These are phyloP conservation scores for Drosophila pseudoananassae DNA, from an alignment of 1,140 invertebrate genomes.

Conservation along the genomic window DNA sequence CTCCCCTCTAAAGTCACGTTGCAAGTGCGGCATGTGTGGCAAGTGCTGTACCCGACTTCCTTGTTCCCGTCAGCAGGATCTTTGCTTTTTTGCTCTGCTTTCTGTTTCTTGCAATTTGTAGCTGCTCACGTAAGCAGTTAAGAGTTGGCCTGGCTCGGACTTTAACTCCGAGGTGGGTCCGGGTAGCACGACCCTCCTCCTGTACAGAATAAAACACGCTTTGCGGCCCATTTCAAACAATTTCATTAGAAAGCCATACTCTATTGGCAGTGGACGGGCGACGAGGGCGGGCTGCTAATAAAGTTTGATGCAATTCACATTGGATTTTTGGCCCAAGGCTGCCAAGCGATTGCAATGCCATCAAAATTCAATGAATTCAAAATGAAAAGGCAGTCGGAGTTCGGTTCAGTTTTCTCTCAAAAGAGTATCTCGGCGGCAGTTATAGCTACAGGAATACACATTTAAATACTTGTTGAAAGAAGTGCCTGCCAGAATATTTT, in stretches of 20 bases:
- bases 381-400: slow-evolving; percentile 51
- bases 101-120: slow-evolving; percentile 55
- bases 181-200: slow-evolving; percentile 4
- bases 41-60: slow-evolving; percentile 39
- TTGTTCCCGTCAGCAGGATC: slow-evolving; percentile 47
- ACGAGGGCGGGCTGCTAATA: slow-evolving; percentile 23
- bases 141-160: slow-evolving; percentile 27
- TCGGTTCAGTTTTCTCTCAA: neutral
- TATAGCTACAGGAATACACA: too few relatives aligned
- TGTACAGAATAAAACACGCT: slow-evolving; percentile 43
- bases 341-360: slow-evolving; percentile 24
- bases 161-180: neutral
- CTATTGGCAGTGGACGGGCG: slow-evolving; percentile 36
- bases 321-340: slow-evolving; percentile 29
- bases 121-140: slow-evolving; percentile 66
- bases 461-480: too few relatives aligned
- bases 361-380: slow-evolving; percentile 62
- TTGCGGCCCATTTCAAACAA: slow-evolving; percentile 20
- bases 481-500: too few relatives aligned
- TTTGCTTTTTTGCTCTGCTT: slow-evolving; percentile 11
- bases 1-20: slow-evolving; percentile 50
- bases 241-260: slow-evolving; percentile 38
- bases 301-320: slow-evolving; percentile 49
- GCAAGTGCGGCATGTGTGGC: slow-evolving; percentile 48
- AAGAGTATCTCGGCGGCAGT: too few relatives aligned